phyloP scores from a whole-genome alignment of 1,140 invertebrate species.

The Drosophila punjabiensis region DNA sequence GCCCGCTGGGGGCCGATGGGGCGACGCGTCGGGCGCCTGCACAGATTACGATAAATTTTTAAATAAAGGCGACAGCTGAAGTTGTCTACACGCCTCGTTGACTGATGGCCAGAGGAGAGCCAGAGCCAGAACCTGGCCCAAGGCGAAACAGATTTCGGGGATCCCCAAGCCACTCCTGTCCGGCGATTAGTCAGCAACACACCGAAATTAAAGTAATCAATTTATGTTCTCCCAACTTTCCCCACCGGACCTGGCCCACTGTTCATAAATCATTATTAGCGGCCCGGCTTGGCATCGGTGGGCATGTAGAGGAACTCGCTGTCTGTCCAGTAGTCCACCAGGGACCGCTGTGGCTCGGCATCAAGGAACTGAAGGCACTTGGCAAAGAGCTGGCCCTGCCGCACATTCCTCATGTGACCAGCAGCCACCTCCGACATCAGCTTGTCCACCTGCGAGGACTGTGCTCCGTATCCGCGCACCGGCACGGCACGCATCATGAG shows the following conservation, averaged over 20 bases:
- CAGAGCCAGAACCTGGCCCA: not conserved
- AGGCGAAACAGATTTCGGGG: not conserved
- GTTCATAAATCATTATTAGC: slow-evolving; percentile 17
- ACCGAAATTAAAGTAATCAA: slow-evolving; percentile 41
- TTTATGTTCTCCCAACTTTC: slow-evolving; percentile 20
- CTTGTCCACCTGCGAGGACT: slow-evolving; percentile 30
- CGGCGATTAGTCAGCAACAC: slow-evolving; percentile 33
- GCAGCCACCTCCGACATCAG: slow-evolving; percentile 52
- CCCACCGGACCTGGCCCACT: not conserved
- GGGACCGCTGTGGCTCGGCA: slow-evolving; percentile 8
- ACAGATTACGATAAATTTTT: slow-evolving; percentile 69
- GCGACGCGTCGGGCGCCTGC: not conserved
- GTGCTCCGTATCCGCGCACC: not conserved
- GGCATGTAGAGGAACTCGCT: slow-evolving; percentile 68
- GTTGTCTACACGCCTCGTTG: slow-evolving; percentile 47
- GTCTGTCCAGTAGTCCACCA: slow-evolving; percentile 64
- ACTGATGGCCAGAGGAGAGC: slow-evolving; percentile 15
- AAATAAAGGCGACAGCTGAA: slow-evolving; percentile 70
- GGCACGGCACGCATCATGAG: slow-evolving; percentile 50
- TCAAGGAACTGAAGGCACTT: slow-evolving; percentile 24
- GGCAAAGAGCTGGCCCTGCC: slow-evolving; percentile 40
- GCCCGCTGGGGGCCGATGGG: not conserved
- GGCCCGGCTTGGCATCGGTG: not conserved
- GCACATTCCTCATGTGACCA: slow-evolving; percentile 29
- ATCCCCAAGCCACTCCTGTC: slow-evolving; percentile 9